Conservation (phyloP, 2,797 vertebrate genomes). For the Trematomus bernacchii region DNA sequence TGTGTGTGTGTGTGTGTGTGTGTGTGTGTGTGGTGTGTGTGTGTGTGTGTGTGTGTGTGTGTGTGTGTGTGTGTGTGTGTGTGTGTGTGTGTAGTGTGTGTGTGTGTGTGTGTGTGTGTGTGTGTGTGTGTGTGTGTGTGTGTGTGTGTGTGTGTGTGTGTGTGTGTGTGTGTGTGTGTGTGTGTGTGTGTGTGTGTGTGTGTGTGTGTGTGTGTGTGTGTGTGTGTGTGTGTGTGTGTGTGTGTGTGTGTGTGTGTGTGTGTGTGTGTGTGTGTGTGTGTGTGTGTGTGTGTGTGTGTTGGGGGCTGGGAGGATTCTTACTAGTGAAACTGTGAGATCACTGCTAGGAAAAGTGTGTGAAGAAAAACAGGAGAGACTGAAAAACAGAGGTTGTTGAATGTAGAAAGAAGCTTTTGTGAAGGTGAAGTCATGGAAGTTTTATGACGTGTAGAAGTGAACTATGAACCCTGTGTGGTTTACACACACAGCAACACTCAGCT, state of each 20-base stretch:
- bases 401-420: slow-evolving; percentile 34
- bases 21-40: slow-evolving; percentile 11
- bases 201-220: slow-evolving; percentile 2
- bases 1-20: background rate
- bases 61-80: slow-evolving; percentile 6
- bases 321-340: slow-evolving; percentile 58
- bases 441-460: slow-evolving; percentile 57
- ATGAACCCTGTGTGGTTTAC: slow-evolving; percentile 47
- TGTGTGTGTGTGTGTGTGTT: slow-evolving; percentile 5
- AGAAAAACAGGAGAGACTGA: slow-evolving; percentile 32
- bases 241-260: background rate
- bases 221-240: background rate
- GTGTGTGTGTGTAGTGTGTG: background rate
- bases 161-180: slow-evolving; percentile 9
- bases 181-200: background rate
- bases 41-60: background rate
- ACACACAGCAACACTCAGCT: slow-evolving; percentile 14
- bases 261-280: slow-evolving; percentile 10
- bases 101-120: background rate
- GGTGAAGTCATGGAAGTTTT: slow-evolving; percentile 43
- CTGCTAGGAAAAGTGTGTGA: slow-evolving; percentile 39
- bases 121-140: slow-evolving; percentile 3
- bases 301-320: slow-evolving; percentile 51
- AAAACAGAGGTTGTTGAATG: slow-evolving; percentile 5
- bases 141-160: background rate